Base-by-base conservation (phyloP, 2,888 invertebrate species). In the Dioctria rufipes region DNA sequence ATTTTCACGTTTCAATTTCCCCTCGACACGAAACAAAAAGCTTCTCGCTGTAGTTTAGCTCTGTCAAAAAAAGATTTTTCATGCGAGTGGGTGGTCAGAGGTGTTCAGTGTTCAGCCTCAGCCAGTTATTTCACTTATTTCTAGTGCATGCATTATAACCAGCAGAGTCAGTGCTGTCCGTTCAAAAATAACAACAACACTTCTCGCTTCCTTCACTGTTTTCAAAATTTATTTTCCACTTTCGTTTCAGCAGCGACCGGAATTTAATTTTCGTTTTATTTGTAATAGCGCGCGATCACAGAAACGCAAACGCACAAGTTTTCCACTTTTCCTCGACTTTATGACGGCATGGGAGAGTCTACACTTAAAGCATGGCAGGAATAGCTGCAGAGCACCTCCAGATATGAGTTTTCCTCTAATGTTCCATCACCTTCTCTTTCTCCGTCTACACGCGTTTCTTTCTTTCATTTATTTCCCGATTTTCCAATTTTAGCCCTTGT, bases 1-100 rank as follows among this genome's bases (percentile, higher is more conserved):
- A 11, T 54, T 75, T 63, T 77, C n/a, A 63, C 49, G 63, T 77
- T 46, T 43, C 25, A 75, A 75, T 43, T 75, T 75, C 73, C 73
- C 73, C 60, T 73, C 77, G 63, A 63, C 63, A 63, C 11, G 77
- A 49, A 25, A 25, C 25, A 2, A 25, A 77, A 77, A 77, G 77
- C 77, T n/a, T 25, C 25, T 25, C 25, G 25, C 25, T 25, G 25
- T 25, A 25, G 25, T 25, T 25, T 25, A 25, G 25, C 25, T 77
- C 63, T 43, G n/a, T 61, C 63, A 37, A 77, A 77, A 49, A 13
- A 75, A 25, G 25, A 37, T 61, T 77, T 77, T 77, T 77, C 63
- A 39, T 49, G 37, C 39, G 49, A 77, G 63, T 63, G 77, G 77
- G 77, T 63, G 63, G 77, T 5, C 8, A 77, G 77, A 37, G 9